phyloP scores from a whole-genome alignment of 2,888 invertebrate species.

The Pterobdella sp. region DNA sequence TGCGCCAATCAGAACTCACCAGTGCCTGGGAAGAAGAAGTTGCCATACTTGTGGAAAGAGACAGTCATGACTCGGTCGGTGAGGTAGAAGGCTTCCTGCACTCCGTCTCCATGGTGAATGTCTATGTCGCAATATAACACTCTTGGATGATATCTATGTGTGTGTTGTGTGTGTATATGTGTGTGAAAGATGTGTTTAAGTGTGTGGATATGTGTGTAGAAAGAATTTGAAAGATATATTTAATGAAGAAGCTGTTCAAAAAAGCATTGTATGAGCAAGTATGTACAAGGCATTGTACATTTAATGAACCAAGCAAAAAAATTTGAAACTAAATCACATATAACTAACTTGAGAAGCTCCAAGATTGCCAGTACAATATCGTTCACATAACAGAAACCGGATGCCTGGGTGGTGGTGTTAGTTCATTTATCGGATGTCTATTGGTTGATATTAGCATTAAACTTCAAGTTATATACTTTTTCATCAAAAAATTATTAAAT shows the following conservation, averaged over 20 bases:
- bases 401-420: too few species aligned
- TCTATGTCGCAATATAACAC: slow-evolving; percentile 97
- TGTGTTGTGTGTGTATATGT: not conserved
- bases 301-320: not conserved
- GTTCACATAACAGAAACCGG: slow-evolving; percentile 98
- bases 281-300: too few species aligned
- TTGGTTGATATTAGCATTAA: too few species aligned
- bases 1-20: not conserved
- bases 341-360: slow-evolving; percentile 66
- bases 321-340: not conserved
- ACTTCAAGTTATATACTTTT: too few species aligned
- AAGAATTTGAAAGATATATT: not conserved
- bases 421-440: too few species aligned
- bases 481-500: too few species aligned
- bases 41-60: slow-evolving; percentile 96
- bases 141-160: slow-evolving; percentile 73
- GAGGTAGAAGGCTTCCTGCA: slow-evolving; percentile 93
- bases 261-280: not conserved
- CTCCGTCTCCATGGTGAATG: slow-evolving; percentile 75
- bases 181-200: not conserved
- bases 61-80: slow-evolving; percentile 98
- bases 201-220: slow-evolving; percentile 26
- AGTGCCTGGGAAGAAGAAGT: slow-evolving; percentile 94
- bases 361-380: slow-evolving; percentile 95
- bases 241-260: not conserved